A percentile compares a stretch with the other conserved stretches of the same genome.
Evolutionary conservation across 2,797 vertebrate genomes (phyloP).

Genomic region (Nannoperca obscura): DNA sequence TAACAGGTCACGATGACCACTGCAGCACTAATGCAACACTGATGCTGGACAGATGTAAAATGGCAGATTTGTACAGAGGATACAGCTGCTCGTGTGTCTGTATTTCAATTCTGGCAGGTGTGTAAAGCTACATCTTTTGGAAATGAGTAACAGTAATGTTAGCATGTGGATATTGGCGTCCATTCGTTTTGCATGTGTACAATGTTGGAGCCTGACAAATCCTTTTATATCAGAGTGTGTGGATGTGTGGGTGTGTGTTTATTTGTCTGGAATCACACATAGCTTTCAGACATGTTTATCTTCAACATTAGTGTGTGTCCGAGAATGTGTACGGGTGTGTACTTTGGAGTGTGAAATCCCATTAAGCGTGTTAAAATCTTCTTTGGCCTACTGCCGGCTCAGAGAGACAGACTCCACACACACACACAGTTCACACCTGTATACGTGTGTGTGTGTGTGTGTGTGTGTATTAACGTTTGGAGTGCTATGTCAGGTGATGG

Average conservation of each 20-base stretch:
- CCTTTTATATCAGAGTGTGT: slow-evolving; percentile 68
- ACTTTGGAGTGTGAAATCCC: slow-evolving; percentile 76
- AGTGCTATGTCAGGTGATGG: slow-evolving; percentile 40
- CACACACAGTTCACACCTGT: slow-evolving; percentile 44
- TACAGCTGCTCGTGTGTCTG: slow-evolving; percentile 20
- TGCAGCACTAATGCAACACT: background rate
- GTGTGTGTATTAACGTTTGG: slow-evolving; percentile 23
- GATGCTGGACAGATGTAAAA: slow-evolving; percentile 16
- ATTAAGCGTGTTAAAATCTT: slow-evolving; percentile 78
- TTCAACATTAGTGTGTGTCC: slow-evolving; percentile 75
- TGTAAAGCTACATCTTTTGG: slow-evolving; percentile 39
- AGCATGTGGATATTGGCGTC: slow-evolving; percentile 54
- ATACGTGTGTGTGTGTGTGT: slow-evolving; percentile 3
- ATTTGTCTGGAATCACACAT: slow-evolving; percentile 72
- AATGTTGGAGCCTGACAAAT: slow-evolving; percentile 75
- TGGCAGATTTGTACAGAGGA: slow-evolving; percentile 6
- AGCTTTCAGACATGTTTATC: slow-evolving; percentile 80
- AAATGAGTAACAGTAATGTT: slow-evolving; percentile 45
- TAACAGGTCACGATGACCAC: slow-evolving; percentile 30
- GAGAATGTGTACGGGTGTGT: slow-evolving; percentile 61
- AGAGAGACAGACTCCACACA: slow-evolving; percentile 30
- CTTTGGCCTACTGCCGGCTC: slow-evolving; percentile 73
- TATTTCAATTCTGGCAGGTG: slow-evolving; percentile 33
- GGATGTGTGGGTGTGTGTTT: slow-evolving; percentile 54
- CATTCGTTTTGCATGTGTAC: slow-evolving; percentile 75